Evolutionary conservation across 1,140 invertebrate genomes (phyloP).

Genomic region (Lucilia cuprina): DNA sequence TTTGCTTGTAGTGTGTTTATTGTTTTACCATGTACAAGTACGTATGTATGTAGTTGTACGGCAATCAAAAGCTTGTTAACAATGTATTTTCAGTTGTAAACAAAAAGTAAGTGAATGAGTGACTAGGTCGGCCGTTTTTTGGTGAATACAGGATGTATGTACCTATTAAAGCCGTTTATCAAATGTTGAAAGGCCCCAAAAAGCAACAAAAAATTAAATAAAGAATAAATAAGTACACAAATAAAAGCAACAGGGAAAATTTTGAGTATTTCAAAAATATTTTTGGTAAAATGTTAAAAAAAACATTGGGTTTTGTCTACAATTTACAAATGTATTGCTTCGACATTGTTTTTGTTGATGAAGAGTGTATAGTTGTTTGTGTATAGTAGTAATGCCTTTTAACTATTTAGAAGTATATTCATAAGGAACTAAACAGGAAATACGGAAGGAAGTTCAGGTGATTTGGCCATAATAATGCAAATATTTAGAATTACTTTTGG

Average conservation of each 20-base stretch:
- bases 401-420: not conserved
- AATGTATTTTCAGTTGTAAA: conserved; percentile 22
- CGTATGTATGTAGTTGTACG: not conserved
- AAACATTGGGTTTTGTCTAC: not conserved
- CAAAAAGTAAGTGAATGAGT: not conserved
- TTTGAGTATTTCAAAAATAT: conserved; percentile 3
- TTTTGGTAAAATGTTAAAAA: not conserved
- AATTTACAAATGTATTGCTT: not conserved
- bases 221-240: too few relatives aligned
- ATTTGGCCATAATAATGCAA: conserved; percentile 28
- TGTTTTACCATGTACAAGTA: not conserved
- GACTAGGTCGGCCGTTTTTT: too few relatives aligned
- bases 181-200: not conserved
- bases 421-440: conserved; percentile 27
- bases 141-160: not conserved
- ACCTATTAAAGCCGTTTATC: conserved; percentile 20
- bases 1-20: not conserved
- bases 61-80: conserved; percentile 30
- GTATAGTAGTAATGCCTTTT: not conserved
- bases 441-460: conserved; percentile 31
- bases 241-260: conserved; percentile 19
- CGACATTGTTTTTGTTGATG: not conserved
- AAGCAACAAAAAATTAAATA: not conserved
- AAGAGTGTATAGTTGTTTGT: not conserved
- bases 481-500: conserved; percentile 9